These are phyloP conservation scores for Asbolus verrucosus DNA, from an alignment of 1,140 invertebrate species.

Conservation along the genomic window DNA sequence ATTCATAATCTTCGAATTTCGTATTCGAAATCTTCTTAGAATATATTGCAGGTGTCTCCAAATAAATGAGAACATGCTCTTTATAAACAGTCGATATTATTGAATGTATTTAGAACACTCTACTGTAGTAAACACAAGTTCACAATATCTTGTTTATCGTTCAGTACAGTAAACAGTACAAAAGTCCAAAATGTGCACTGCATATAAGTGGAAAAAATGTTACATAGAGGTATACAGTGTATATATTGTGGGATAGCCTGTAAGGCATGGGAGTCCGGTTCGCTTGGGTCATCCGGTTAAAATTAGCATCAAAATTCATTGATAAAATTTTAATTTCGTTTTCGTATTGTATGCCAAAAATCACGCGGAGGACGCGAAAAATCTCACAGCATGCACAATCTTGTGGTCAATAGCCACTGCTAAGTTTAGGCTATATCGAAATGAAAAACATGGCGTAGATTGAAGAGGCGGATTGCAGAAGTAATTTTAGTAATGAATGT, in stretches of 20 bases:
- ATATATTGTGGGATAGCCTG: neutral
- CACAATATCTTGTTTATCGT: slow-evolving; percentile 30
- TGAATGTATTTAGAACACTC: slow-evolving; percentile 31
- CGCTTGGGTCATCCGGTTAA: neutral
- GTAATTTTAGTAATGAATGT: slow-evolving; percentile 11
- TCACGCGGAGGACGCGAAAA: slow-evolving; percentile 6
- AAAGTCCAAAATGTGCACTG: slow-evolving; percentile 33
- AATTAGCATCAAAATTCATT: slow-evolving; percentile 28
- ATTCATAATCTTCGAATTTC: too few relatives aligned
- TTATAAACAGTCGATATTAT: slow-evolving; percentile 22
- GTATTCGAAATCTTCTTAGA: slow-evolving; percentile 1
- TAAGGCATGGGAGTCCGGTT: neutral
- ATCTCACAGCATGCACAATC: neutral
- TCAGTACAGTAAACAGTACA: slow-evolving; percentile 33
- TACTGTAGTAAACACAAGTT: slow-evolving; percentile 28
- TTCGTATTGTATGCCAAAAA: slow-evolving; percentile 4
- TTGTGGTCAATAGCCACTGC: slow-evolving; percentile 30
- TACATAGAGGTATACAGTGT: too few relatives aligned
- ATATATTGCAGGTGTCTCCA: slow-evolving; percentile 1
- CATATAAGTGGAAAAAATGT: too few relatives aligned
- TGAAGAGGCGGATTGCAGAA: slow-evolving; percentile 29
- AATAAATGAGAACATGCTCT: slow-evolving; percentile 18
- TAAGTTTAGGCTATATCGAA: slow-evolving; percentile 21
- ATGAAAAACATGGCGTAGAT: neutral
- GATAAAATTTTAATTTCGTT: slow-evolving; percentile 18